These are phyloP conservation scores for Caranx ignobilis DNA, from an alignment of 2,113 vertebrate species.

Conservation along the genomic window DNA sequence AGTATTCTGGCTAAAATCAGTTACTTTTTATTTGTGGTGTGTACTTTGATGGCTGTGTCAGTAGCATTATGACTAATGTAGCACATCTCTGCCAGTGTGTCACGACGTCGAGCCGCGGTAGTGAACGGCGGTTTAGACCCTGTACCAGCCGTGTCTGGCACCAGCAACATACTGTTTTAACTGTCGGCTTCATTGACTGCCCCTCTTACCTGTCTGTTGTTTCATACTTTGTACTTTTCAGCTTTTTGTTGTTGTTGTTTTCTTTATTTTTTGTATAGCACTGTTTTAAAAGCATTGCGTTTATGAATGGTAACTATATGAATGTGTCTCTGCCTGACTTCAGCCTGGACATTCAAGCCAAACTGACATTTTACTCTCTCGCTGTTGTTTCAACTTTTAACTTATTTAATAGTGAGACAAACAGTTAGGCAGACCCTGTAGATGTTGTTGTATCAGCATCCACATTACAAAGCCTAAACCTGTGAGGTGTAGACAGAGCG, in stretches of 20 bases:
- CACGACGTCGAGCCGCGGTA: slow-evolving; percentile 42
- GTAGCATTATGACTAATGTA: slow-evolving; percentile 78
- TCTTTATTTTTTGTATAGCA: slow-evolving; percentile 14
- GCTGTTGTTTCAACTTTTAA: slow-evolving; percentile 20
- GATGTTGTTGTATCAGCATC: slow-evolving; percentile 26
- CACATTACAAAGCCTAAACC: background rate
- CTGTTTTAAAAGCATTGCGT: slow-evolving; percentile 44
- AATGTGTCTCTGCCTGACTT: slow-evolving; percentile 65
- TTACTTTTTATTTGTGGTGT: slow-evolving; percentile 60
- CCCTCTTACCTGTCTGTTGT: slow-evolving; percentile 19
- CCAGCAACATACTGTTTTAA: slow-evolving; percentile 62
- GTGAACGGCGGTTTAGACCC: slow-evolving; percentile 54
- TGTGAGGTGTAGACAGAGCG: background rate
- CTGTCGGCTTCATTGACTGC: slow-evolving; percentile 41
- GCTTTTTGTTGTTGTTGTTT: background rate
- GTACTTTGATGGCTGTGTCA: slow-evolving; percentile 60
- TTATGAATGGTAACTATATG: slow-evolving; percentile 63
- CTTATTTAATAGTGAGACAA: slow-evolving; percentile 31
- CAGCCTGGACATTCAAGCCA: slow-evolving; percentile 55
- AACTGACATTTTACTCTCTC: slow-evolving; percentile 48
- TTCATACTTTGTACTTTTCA: slow-evolving; percentile 41
- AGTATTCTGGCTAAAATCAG: slow-evolving; percentile 63
- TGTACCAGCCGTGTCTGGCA: slow-evolving; percentile 71
- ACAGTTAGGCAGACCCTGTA: background rate
- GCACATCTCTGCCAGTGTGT: slow-evolving; percentile 73